Percentiles rank a stretch among this genome's conserved stretches.
phyloP scores from a whole-genome alignment of 2,888 invertebrate genomes.

The Phalera bucephala region DNA sequence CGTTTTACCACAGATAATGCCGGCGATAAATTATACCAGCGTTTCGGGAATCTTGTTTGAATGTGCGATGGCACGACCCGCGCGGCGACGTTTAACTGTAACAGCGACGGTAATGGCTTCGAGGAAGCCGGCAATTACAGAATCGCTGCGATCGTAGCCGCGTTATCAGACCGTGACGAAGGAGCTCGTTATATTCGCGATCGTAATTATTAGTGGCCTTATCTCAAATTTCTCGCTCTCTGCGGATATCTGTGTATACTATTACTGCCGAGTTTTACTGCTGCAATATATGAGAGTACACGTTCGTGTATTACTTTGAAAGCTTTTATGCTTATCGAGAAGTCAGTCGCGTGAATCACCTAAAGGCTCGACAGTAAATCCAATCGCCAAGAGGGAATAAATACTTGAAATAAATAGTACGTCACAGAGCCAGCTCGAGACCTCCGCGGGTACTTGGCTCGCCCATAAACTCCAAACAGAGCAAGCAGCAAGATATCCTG shows the following conservation, averaged over 20 bases:
- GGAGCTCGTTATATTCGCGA: conserved; percentile 59
- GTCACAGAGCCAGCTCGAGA: conserved; percentile 11
- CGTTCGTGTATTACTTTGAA: conserved; percentile 33
- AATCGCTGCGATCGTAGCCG: conserved; percentile 43
- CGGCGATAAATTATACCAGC: conserved; percentile 67
- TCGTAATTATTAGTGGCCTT: conserved; percentile 50
- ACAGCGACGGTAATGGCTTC: conserved; percentile 31
- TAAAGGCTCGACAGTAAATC: no score
- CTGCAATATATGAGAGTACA: conserved; percentile 21
- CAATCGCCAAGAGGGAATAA: no score
- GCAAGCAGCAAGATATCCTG: conserved; percentile 3
- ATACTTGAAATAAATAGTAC: conserved; percentile 19
- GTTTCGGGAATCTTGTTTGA: conserved; percentile 62
- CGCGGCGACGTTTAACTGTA: conserved; percentile 32
- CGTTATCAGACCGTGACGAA: conserved; percentile 64
- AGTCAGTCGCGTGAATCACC: conserved; percentile 20
- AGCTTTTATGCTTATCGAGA: conserved; percentile 31
- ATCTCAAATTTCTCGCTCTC: conserved; percentile 50
- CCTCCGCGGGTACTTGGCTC: conserved; percentile 6
- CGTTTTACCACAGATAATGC: conserved; percentile 76
- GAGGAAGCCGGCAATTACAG: conserved; percentile 56
- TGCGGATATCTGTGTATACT: conserved; percentile 39
- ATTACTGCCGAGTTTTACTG: conserved; percentile 28
- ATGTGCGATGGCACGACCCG: conserved; percentile 37
- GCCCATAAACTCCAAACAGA: conserved; percentile 13